phyloP scores from a whole-genome alignment of 2,797 vertebrate species.

The Diglossa cyanea region DNA sequence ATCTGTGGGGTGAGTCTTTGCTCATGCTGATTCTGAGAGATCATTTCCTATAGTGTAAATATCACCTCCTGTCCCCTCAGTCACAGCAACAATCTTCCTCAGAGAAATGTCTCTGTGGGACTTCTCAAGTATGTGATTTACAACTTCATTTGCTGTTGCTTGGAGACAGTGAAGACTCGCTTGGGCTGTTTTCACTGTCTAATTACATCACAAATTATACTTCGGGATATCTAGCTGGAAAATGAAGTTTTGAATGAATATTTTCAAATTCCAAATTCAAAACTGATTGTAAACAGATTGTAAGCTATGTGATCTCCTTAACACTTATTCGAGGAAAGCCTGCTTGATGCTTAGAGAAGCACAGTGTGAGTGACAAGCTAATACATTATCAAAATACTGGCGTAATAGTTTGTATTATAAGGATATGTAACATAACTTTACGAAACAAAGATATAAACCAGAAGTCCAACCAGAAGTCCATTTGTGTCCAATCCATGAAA shows the following conservation, averaged over 20 bases:
- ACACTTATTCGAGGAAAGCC: neutral
- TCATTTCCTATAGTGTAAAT: neutral
- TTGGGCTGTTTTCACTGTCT: neutral
- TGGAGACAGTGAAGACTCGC: neutral
- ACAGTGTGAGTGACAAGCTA: neutral
- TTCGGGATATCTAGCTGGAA: neutral
- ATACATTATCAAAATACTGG: neutral
- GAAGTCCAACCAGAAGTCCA: neutral
- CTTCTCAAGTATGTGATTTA: neutral
- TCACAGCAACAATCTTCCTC: neutral
- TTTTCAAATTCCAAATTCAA: neutral
- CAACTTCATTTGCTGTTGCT: neutral
- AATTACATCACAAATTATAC: neutral
- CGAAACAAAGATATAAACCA: neutral
- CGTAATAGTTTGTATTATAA: fast-evolving
- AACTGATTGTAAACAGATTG: neutral
- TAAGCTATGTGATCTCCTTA: neutral
- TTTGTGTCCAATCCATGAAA: neutral
- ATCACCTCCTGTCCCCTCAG: neutral
- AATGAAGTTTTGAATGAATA: neutral
- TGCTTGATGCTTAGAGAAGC: neutral
- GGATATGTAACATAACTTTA: neutral
- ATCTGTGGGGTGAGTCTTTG: slow-evolving; percentile 76
- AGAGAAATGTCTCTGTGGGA: neutral
- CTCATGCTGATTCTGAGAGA: neutral